Percentiles rank a stretch among this genome's conserved stretches.
These are phyloP conservation scores for Manduca sexta DNA, from an alignment of 1,140 invertebrate genomes.

Conservation along the genomic window DNA sequence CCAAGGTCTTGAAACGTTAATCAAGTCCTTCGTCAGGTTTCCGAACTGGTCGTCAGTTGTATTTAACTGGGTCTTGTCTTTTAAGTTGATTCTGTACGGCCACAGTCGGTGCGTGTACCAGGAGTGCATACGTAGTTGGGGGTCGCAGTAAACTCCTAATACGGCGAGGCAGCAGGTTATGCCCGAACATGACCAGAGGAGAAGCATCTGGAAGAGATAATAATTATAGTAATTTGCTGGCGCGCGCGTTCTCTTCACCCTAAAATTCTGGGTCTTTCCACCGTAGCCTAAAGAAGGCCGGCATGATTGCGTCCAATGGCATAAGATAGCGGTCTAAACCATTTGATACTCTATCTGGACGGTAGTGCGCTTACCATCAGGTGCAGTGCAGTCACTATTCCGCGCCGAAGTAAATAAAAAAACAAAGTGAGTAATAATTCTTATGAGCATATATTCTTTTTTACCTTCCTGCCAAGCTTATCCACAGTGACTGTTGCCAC, in stretches of 20 bases:
- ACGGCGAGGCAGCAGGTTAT: slow-evolving; percentile 54
- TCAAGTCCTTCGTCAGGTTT: slow-evolving; percentile 22
- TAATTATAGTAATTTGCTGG: too few relatives aligned
- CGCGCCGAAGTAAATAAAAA: too few relatives aligned
- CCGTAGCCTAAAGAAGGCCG: too few relatives aligned
- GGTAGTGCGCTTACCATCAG: too few relatives aligned
- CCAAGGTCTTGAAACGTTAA: slow-evolving; percentile 25
- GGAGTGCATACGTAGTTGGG: slow-evolving; percentile 43
- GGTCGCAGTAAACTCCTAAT: slow-evolving; percentile 59
- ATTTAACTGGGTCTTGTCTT: slow-evolving; percentile 27
- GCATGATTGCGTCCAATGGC: too few relatives aligned
- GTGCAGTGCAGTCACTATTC: too few relatives aligned
- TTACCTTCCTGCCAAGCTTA: slow-evolving; percentile 58
- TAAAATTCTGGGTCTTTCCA: too few relatives aligned
- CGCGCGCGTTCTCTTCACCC: too few relatives aligned
- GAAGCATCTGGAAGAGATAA: slow-evolving; percentile 44
- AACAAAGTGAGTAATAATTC: too few relatives aligned
- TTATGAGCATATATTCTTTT: neutral
- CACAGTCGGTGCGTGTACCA: slow-evolving; percentile 46
- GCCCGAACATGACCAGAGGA: slow-evolving; percentile 56
- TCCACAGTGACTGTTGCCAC: slow-evolving; percentile 54
- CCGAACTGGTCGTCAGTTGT: neutral
- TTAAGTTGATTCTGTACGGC: slow-evolving; percentile 34
- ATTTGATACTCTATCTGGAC: too few relatives aligned
- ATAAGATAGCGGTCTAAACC: too few relatives aligned